Evolutionary conservation across 2,113 vertebrate genomes (phyloP).

Genomic region (Hemichromis elongatus): DNA sequence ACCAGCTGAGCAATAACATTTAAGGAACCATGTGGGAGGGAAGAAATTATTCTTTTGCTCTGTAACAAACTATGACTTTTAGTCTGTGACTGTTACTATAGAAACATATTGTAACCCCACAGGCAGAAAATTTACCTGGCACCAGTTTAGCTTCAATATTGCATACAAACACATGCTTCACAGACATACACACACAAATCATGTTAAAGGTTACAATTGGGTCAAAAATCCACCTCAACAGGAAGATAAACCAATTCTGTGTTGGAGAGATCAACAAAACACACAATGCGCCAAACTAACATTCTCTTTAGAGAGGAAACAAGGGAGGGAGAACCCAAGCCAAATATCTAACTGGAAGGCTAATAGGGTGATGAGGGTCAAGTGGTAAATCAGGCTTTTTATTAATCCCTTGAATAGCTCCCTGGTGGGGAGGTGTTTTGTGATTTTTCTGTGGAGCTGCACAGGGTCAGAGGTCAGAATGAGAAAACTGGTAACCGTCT

Average conservation of each 20-base stretch:
- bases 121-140: neutral
- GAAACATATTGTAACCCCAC: neutral
- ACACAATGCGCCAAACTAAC: neutral
- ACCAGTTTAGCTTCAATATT: neutral
- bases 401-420: neutral
- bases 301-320: neutral
- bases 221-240: conserved; percentile 13
- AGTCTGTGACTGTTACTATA: neutral
- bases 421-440: conserved; percentile 45
- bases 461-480: neutral
- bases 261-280: neutral
- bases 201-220: conserved; percentile 26
- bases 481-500: neutral
- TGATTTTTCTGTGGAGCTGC: conserved; percentile 25
- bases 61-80: neutral
- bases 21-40: neutral
- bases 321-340: neutral
- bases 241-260: conserved; percentile 36
- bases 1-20: neutral
- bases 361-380: neutral
- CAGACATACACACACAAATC: neutral
- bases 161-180: neutral
- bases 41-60: neutral
- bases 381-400: neutral
- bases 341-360: neutral